Evolutionary conservation across 2,888 invertebrate species (phyloP), one percentile per base, ranked within the genome.

Genomic region (Hetaerina titia): DNA sequence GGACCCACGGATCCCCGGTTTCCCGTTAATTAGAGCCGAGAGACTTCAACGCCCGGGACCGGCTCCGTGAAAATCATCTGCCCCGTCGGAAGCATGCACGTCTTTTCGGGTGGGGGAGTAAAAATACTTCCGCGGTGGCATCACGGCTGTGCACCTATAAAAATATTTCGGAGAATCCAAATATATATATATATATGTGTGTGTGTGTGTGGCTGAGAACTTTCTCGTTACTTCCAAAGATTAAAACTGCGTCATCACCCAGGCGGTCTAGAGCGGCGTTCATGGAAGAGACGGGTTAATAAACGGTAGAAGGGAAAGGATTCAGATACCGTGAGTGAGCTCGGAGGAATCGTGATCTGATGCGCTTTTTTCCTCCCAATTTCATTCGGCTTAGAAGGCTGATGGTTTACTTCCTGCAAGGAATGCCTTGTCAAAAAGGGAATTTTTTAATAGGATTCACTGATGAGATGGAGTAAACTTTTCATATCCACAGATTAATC

Each of bases 31-130:
- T 89, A 89, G 89, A 22, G 45, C 8, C 89, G 57, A 58, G 89
- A 89, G 89, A 89, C 58, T 89, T 81, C 89, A 58, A 89, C 57
- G 89, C 89, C 45, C 89, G 89, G n/a, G 81, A 81, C 81, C 13
- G 13, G 15, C 81, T 81, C 25, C 81, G 31, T 11, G 69, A 69
- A 19, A 22, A 69, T 69, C 17, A 1, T 69, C 60, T 11, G 45
- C 45, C 17, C 60, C 13, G 60, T 22, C 69, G 2, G 69, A 69
- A 69, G 22, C 69, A 69, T 69, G 6, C 17, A 11, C 60, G 60
- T 60, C 5, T 69, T 5, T 69, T 22, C 69, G 69, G 45, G 45
- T 25, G 74, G 19, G 74, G 25, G 22, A 74, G 22, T 22, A 8
- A 69, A 8, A 74, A 74, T 74, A 74, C 89, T 56, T 57, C 56